Base-by-base conservation (phyloP, 2,888 invertebrate genomes). In the Stenurella melanura region DNA sequence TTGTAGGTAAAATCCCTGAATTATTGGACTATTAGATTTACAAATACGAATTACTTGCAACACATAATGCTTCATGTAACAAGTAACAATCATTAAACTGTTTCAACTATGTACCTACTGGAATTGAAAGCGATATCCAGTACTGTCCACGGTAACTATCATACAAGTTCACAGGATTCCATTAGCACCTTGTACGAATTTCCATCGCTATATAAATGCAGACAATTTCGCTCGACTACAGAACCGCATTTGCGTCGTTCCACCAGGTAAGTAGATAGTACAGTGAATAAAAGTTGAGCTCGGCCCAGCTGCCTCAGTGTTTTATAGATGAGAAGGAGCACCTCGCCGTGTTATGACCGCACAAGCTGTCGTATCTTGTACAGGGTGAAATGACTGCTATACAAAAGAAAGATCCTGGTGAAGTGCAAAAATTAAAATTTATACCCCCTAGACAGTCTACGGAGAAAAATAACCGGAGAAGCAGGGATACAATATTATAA, bases 241-340 rank as follows among this genome's bases (percentile, higher is more conserved):
- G n/a, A 64, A 26, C 26, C 63, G 63, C 19, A 34, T 64, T 30
- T 10, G 30, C 21, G 15, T 19, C 54, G 26, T 26, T 54, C 21
- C 6, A 21, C 7, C 54, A 67, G 67, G 67, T 67, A 54, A 67
- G 67, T n/a, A 54, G 67, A 67, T 12, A 21, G 67, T 11, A 54
- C 21, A 50, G 50, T 67, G 21, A n/a, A 21, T 67, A 67, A 67
- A 67, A 67, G 15, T 67, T 67, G 19, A 19, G 15, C 67, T n/a
- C 15, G 11, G 67, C 50, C 67, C 87, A 87, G 87, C 85, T 87
- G 87, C 86, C 87, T 87, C 87, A 83, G 84, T 85, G 86, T 87
- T 87, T 87, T 87, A 87, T 87, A 87, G 87, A 87, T 86, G 87
- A 86, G 87, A 87, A 87, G 87, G 86, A 87, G 86, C 86, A 86